Conservation (phyloP, 53 echinoderm and acorn worm species). For the Stichopus horrens region DNA sequence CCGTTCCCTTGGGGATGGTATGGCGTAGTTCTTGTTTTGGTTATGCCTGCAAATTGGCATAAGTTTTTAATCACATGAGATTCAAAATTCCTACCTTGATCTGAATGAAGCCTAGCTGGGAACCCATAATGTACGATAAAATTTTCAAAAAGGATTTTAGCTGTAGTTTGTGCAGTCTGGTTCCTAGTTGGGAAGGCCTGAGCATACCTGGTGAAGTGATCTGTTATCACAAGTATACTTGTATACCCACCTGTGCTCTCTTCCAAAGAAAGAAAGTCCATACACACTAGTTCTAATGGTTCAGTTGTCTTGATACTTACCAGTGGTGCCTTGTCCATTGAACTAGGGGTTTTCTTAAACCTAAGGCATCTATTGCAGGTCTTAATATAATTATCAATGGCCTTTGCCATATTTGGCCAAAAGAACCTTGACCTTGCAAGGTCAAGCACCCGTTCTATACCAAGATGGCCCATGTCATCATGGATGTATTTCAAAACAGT, state of each 20-base stretch:
- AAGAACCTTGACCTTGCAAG: conserved; percentile 51
- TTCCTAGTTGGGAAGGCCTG: conserved; percentile 43
- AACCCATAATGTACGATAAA: conserved; percentile 50
- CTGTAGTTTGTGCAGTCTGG: conserved; percentile 43
- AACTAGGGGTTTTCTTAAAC: conserved; percentile 23
- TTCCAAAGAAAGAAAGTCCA: conserved; percentile 58
- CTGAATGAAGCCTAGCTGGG: conserved; percentile 46
- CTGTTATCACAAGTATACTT: conserved; percentile 51
- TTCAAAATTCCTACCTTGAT: conserved; percentile 52
- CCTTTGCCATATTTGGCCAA: conserved; percentile 59
- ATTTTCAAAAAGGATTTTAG: conserved; percentile 50
- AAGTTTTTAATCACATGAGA: conserved; percentile 39
- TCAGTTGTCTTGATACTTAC: conserved; percentile 55
- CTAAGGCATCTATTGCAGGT: conserved; percentile 55
- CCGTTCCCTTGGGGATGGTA: conserved; percentile 56
- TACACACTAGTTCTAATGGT: conserved; percentile 55
- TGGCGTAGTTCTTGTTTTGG: conserved; percentile 34
- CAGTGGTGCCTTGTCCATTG: conserved; percentile 48
- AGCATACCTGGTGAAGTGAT: conserved; percentile 44
- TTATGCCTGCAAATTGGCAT: conserved; percentile 41
- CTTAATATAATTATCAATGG: conserved; percentile 46
- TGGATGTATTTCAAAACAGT: conserved; percentile 44
- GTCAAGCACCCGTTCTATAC: conserved; percentile 49
- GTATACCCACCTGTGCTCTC: conserved; percentile 41
- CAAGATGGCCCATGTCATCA: conserved; percentile 61